phyloP scores from a whole-genome alignment of 2,888 invertebrate species.

The Apeira syringaria region DNA sequence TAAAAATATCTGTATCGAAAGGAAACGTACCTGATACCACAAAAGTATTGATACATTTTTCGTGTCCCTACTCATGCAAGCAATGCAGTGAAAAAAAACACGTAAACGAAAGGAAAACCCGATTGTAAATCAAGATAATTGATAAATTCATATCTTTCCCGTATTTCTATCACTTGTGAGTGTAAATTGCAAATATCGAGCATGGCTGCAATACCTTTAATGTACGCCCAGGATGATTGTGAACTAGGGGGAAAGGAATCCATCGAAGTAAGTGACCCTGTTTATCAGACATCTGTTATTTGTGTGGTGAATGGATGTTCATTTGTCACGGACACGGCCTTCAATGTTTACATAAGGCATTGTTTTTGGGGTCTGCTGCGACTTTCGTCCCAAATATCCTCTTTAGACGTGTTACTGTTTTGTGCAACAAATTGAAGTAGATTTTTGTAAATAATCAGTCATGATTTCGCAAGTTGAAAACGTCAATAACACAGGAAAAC shows the following conservation, averaged over 20 bases:
- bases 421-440: too few relatives aligned
- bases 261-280: slow-evolving; percentile 58
- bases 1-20: not conserved
- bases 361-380: slow-evolving; percentile 2
- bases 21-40: slow-evolving; percentile 1
- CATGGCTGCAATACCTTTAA: slow-evolving; percentile 83
- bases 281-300: slow-evolving; percentile 3
- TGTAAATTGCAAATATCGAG: slow-evolving; percentile 25
- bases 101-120: slow-evolving; percentile 23
- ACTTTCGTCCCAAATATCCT: too few relatives aligned
- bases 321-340: slow-evolving; percentile 20
- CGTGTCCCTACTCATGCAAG: not conserved
- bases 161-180: too few relatives aligned
- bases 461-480: not conserved
- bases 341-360: slow-evolving; percentile 12
- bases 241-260: slow-evolving; percentile 86
- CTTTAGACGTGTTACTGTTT: too few relatives aligned
- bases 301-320: slow-evolving; percentile 1
- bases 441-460: too few relatives aligned
- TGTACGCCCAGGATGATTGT: slow-evolving; percentile 86
- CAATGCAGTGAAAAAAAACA: slow-evolving; percentile 3
- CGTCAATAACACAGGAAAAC: too few relatives aligned
- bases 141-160: too few relatives aligned
- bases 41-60: not conserved
- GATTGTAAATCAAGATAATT: too few relatives aligned